Evolutionary conservation across 1,140 invertebrate genomes (phyloP).

Genomic region (Steinernema khuongi): DNA sequence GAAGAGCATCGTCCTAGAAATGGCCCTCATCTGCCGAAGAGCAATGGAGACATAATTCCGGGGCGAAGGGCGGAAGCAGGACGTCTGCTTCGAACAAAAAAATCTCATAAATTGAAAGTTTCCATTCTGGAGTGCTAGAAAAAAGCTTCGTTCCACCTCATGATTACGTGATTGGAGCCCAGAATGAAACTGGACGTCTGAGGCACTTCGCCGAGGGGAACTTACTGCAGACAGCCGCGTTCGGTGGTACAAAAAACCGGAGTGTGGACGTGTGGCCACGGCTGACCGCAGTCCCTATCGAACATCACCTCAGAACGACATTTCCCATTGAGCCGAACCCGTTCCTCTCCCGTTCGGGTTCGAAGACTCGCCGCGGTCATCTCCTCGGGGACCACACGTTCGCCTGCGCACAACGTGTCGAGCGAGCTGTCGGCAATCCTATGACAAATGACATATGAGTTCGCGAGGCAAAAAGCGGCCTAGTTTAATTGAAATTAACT

Average conservation of each 20-base stretch:
- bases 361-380: not conserved
- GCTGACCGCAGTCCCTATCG: too few species aligned
- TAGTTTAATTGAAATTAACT: conserved; percentile 8
- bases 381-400: conserved; percentile 1
- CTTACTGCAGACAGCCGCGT: not conserved
- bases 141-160: not conserved
- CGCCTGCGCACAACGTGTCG: not conserved
- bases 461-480: not conserved
- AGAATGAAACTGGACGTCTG: not conserved
- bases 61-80: not conserved
- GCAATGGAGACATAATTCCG: not conserved
- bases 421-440: conserved; percentile 12
- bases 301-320: not conserved
- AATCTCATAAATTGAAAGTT: not conserved
- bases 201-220: not conserved
- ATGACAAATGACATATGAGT: not conserved
- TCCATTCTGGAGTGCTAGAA: not conserved
- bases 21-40: too few species aligned
- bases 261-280: too few species aligned
- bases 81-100: not conserved
- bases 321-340: not conserved
- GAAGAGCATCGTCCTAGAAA: too few species aligned
- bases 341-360: not conserved
- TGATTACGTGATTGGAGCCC: not conserved
- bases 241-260: too few species aligned